A percentile compares a stretch with the other conserved stretches of the same genome.
phyloP scores from a whole-genome alignment of 1,140 invertebrate genomes.

The Eciton burchellii region DNA sequence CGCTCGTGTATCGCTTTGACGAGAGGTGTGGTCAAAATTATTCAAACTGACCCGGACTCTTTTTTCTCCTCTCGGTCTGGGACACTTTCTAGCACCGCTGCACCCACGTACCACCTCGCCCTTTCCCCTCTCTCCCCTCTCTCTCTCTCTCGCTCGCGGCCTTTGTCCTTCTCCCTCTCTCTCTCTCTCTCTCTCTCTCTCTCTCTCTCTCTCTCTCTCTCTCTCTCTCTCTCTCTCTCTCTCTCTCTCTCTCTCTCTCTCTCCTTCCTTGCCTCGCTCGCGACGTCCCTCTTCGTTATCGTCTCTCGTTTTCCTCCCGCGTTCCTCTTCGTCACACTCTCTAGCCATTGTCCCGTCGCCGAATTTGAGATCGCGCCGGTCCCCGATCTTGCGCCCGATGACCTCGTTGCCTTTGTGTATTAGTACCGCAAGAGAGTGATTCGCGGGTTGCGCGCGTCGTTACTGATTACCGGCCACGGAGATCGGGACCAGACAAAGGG shows the following conservation, averaged over 20 bases:
- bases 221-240: conserved; percentile 41
- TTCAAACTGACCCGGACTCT: conserved; percentile 85
- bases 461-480: conserved; percentile 17
- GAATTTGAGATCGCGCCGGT: conserved; percentile 67
- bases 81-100: conserved; percentile 84
- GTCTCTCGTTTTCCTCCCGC: conserved; percentile 55
- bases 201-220: conserved; percentile 37
- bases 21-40: conserved; percentile 86
- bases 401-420: conserved; percentile 63
- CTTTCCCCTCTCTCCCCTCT: conserved; percentile 52
- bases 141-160: not conserved
- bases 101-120: conserved; percentile 81
- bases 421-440: conserved; percentile 9
- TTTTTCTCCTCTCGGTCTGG: conserved; percentile 81
- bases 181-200: too few relatives aligned
- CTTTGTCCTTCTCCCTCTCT: too few relatives aligned
- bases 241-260: conserved; percentile 50
- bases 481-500: conserved; percentile 17
- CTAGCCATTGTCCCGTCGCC: conserved; percentile 72
- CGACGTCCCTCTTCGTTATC: conserved; percentile 11
- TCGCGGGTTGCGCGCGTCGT: conserved; percentile 32
- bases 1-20: conserved; percentile 82
- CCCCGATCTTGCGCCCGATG: conserved; percentile 64
- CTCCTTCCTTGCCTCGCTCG: conserved; percentile 45
- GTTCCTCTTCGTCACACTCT: conserved; percentile 43